Evolutionary conservation across 2,888 invertebrate genomes (phyloP).

Genomic region (Drosophila parthenogenetica): DNA sequence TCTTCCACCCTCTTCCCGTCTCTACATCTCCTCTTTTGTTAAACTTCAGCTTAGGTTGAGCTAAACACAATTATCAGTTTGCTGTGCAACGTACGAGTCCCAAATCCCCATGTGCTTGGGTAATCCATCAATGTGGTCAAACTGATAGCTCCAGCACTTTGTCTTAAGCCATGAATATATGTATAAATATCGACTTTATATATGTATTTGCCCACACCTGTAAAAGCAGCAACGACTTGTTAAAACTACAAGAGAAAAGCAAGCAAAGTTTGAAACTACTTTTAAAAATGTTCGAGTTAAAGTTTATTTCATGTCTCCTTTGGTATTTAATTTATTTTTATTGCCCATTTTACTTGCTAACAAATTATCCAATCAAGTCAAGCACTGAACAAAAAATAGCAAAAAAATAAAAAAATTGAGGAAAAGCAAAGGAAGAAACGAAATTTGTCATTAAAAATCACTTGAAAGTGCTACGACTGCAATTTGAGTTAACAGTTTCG

Average conservation of each 20-base stretch:
- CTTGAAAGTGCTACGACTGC: slow-evolving; percentile 69
- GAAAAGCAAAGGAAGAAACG: slow-evolving; percentile 24
- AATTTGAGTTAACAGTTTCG: slow-evolving; percentile 64
- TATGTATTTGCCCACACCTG: slow-evolving; percentile 1
- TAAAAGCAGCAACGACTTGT: neutral
- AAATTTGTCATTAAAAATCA: slow-evolving; percentile 71
- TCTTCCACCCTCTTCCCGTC: neutral
- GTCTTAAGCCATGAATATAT: slow-evolving; percentile 12
- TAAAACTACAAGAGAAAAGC: neutral
- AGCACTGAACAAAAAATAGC: slow-evolving; percentile 13
- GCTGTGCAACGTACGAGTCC: slow-evolving; percentile 27
- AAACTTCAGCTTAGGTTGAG: slow-evolving; percentile 27
- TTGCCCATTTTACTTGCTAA: slow-evolving; percentile 19
- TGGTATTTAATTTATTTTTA: slow-evolving; percentile 4
- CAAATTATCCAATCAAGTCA: slow-evolving; percentile 30
- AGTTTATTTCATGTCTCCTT: neutral
- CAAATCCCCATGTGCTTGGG: slow-evolving; percentile 52
- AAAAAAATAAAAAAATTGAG: slow-evolving; percentile 9
- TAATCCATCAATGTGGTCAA: slow-evolving; percentile 67
- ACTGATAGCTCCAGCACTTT: slow-evolving; percentile 52
- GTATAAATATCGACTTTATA: neutral
- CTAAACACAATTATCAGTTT: slow-evolving; percentile 60
- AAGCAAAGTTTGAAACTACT: slow-evolving; percentile 38
- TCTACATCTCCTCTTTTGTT: slow-evolving; percentile 1
- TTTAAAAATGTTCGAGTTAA: slow-evolving; percentile 17